Base-by-base conservation (phyloP, 2,797 vertebrate genomes). In the Sphenopsis melanotis region DNA sequence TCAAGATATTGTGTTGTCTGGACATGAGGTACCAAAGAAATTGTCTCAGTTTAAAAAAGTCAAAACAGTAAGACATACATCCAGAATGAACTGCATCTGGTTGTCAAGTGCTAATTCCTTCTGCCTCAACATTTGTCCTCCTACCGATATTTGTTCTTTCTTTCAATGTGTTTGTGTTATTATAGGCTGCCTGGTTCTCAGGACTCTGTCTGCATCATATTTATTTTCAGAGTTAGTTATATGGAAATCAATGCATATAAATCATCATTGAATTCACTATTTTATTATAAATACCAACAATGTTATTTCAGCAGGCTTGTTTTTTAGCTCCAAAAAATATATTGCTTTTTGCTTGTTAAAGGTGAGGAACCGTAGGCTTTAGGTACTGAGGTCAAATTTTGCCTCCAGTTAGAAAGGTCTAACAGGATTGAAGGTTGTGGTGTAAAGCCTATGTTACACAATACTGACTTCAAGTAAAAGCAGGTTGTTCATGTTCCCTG, bases 401-500 rank as follows among this genome's bases (percentile, higher is more conserved):
- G 10, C 15, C 17, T 66, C 47, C 32, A 39, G 10, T 75, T 46
- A 47, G 47, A 50, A 65, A 42, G 1, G 7, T 34, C 16, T 47
- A 37, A 36, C 5, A 42, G 30, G 30, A 42, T n/a, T 82, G 44
- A 84, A 52, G 36, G 24, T 26, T 68, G 10, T 39, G 2, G 6
- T 30, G 12, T 27, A 46, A 85, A 68, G 7, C 6, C 22, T 37
- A 18, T 4, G 7, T 34, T 26, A 37, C 14, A 49, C 7, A 60
- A 7, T 9, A 41, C 8, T 46, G 41, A 72, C 39, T 37, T 18
- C 7, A 75, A 66, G 47, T 59, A 87, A 87, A 86, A 66, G 60
- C 19, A 37, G 30, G 12, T 44, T 0, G 0, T 34, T 23, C 15
- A 2, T 26, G 37, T 74, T 57, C 53, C 23, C 7, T 14, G 5